These are phyloP conservation scores for Dendrolimus kikuchii DNA, from an alignment of 1,140 invertebrate genomes.

Conservation along the genomic window DNA sequence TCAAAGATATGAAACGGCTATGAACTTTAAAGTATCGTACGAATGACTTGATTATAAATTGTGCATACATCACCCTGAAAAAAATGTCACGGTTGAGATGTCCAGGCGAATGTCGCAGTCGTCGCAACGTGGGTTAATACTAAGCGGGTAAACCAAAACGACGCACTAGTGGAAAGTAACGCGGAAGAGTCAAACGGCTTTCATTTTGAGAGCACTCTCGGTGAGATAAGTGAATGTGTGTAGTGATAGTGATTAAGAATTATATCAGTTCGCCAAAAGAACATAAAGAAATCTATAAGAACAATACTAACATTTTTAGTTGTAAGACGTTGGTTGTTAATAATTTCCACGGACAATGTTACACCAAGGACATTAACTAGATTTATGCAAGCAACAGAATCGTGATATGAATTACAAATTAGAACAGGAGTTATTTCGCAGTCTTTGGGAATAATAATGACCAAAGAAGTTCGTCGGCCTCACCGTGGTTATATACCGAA, in stretches of 20 bases:
- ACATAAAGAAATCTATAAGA: too few species aligned
- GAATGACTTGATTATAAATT: slow-evolving; percentile 24
- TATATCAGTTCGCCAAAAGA: too few species aligned
- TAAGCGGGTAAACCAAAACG: too few species aligned
- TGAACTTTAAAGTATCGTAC: too few species aligned
- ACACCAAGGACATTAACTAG: slow-evolving; percentile 45
- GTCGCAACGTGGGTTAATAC: too few species aligned
- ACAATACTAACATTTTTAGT: too few species aligned
- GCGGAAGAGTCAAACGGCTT: slow-evolving; percentile 14
- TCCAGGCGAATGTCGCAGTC: slow-evolving; percentile 8
- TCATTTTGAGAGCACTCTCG: slow-evolving; percentile 4
- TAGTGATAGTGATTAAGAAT: too few species aligned
- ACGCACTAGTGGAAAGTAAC: slow-evolving; percentile 25
- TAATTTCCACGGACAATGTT: slow-evolving; percentile 10
- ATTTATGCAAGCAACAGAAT: slow-evolving; percentile 38
- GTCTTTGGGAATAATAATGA: slow-evolving; percentile 61
- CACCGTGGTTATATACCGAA: slow-evolving; percentile 33
- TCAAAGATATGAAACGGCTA: too few species aligned
- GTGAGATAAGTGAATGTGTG: too few species aligned
- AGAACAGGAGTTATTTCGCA: slow-evolving; percentile 41
- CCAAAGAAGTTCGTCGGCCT: slow-evolving; percentile 52
- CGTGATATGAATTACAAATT: slow-evolving; percentile 55
- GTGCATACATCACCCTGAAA: slow-evolving; percentile 38
- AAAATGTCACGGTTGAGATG: slow-evolving; percentile 59
- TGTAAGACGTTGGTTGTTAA: not conserved